Conservation (phyloP, 1,140 invertebrate species). For the silkworm (Bombyx mori) region ASM3026992v2 NC_085117.1:19427001-19427500, state of each 20-base stretch:
- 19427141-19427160: too few species aligned
- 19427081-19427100: too few species aligned
- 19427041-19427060: too few species aligned
- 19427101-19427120: too few species aligned
- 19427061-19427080: too few species aligned
- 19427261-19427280: conserved; percentile 79
- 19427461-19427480: conserved; percentile 78
- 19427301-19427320: conserved; percentile 93
- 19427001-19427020: conserved; percentile 95
- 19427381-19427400: conserved; percentile 99
- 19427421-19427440: conserved; percentile 87
- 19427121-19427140: too few species aligned
- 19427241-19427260: too few species aligned
- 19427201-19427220: too few species aligned
- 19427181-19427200: too few species aligned
- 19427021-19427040: conserved; percentile 21
- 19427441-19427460: conserved; percentile 89
- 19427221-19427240: too few species aligned
- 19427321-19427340: conserved; percentile 98
- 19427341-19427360: conserved; percentile 92
- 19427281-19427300: conserved; percentile 96
- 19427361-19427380: conserved; percentile 86
- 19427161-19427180: too few species aligned
- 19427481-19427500: neutral
- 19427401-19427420: conserved; percentile 93